Evolutionary conservation across 2,888 invertebrate genomes (phyloP), one percentile per base, ranked within the genome.

Genomic region (Halocaridina rubra): DNA sequence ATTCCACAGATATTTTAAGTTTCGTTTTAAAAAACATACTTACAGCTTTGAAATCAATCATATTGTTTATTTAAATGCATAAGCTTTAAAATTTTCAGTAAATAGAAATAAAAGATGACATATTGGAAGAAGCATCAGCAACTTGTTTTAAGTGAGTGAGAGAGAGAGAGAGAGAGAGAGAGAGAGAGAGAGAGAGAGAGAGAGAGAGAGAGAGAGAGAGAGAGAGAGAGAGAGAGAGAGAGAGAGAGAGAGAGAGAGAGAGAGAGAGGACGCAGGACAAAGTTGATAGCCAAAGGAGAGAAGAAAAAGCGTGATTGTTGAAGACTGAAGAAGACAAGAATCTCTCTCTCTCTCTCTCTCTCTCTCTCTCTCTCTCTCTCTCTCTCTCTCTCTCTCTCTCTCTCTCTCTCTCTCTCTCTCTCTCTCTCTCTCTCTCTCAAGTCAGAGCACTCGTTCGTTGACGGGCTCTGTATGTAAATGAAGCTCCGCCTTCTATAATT

Each of bases 341-440:
- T n/a, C n/a, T n/a, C n/a, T n/a, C n/a, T 75, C 75, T 24, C 75
- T 75, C 75, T 33, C 75, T 13, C 75, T 32, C 72, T 32, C 33
- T n/a, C 72, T 39, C 19, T 39, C 72, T 32, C 72, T 22, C 33
- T 33, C 46, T 72, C 46, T 72, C 46, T 46, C 46, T 46, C 72
- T 33, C 8, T 30, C 72, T 30, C 29, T 32, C 33, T 30, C 29
- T 72, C 32, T 32, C 33, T 32, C 32, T 72, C 72, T 32, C 33
- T 32, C 32, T 30, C n/a, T 32, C 29, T 30, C 30, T 32, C 32
- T 32, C 67, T 22, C n/a, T 24, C 4, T 7, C 24, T 24, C 24
- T 19, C 67, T 67, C n/a, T 2, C 72, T 32, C 30, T 32, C 72
- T 32, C 29, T 30, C 33, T 16, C 19, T 32, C 33, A 30, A 13